phyloP scores from a whole-genome alignment of 2,888 invertebrate genomes.

The Drosophila meridionalis region DNA sequence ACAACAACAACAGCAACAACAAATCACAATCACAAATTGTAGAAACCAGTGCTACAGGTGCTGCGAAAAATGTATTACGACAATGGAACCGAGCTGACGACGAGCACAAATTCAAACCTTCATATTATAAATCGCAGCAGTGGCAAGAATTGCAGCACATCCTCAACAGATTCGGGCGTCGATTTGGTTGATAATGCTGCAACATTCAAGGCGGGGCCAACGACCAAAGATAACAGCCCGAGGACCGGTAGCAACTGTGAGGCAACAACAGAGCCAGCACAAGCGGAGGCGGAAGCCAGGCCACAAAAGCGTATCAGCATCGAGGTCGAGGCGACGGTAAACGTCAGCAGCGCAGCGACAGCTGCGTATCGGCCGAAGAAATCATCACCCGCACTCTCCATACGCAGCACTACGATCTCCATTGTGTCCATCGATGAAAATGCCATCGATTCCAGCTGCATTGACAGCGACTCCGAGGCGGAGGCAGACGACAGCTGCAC shows the following conservation, averaged over 20 bases:
- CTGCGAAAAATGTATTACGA: conserved; percentile 68
- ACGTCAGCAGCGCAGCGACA: conserved; percentile 36
- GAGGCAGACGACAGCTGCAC: conserved; percentile 77
- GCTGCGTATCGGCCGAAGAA: conserved; percentile 26
- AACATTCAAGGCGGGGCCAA: conserved; percentile 40
- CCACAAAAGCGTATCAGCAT: conserved; percentile 59
- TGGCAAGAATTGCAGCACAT: conserved; percentile 76
- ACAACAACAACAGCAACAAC: neutral
- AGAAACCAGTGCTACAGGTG: conserved; percentile 11
- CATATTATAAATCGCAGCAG: conserved; percentile 58
- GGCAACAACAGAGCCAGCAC: neutral
- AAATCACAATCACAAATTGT: conserved; percentile 3
- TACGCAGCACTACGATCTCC: conserved; percentile 83
- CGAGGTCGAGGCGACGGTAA: conserved; percentile 67
- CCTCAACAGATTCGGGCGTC: conserved; percentile 83
- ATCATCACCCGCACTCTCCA: conserved; percentile 79
- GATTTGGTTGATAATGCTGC: conserved; percentile 77
- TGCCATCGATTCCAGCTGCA: conserved; percentile 82
- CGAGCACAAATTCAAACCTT: conserved; percentile 38
- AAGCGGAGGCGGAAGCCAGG: conserved; percentile 13
- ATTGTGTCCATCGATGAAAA: conserved; percentile 83
- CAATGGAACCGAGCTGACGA: conserved; percentile 67
- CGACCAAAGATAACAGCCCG: conserved; percentile 51
- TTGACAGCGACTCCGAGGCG: conserved; percentile 82
- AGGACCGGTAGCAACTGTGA: conserved; percentile 10